Evolutionary conservation across 2,888 invertebrate genomes (phyloP), one percentile per base, ranked within the genome.

Genomic region (Cosmopolites sordidus): DNA sequence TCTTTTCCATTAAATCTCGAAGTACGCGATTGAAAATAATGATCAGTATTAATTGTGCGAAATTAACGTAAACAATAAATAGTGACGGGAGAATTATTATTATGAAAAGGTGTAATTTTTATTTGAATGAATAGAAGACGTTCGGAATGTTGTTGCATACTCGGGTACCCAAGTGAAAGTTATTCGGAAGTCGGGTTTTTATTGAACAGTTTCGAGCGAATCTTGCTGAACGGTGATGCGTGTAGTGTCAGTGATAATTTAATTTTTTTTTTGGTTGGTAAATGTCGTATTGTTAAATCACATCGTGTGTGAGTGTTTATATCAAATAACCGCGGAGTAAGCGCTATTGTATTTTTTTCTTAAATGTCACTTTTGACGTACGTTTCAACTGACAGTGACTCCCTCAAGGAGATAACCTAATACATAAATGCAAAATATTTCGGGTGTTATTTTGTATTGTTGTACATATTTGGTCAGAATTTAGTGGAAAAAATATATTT

Each of bases 131-230:
- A n/a, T 12, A 11, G 33, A 11, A 33, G 33, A 33, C 33, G 33
- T n/a, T 33, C 12, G 8, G 12, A 33, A 33, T 33, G 30, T 48
- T 16, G 48, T 18, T 48, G 43, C n/a, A 18, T 47, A 27, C 47
- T 38, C 44, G 14, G 41, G 39, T 6, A 27, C 18, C 41, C 29
- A 51, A 47, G 37, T 54, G 54, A 54, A 54, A 54, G 54, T 54
- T 46, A 17, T 53, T 53, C 51, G 51, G 43, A 40, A 17, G 42
- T 46, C 43, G 42, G 43, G 42, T 54, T 50, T 54, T 54, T 54
- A 54, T 46, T 37, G 45, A 54, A 49, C 54, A 50, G 54, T 54
- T 54, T 42, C 37, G 30, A 38, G 27, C 44, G 33, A 33, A 45
- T 54, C 17, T 12, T 39, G 22, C 14, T 16, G 29, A 18, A 12